Evolutionary conservation across 2,113 vertebrate genomes (phyloP).

Genomic region (Diphyllodes magnificus): DNA sequence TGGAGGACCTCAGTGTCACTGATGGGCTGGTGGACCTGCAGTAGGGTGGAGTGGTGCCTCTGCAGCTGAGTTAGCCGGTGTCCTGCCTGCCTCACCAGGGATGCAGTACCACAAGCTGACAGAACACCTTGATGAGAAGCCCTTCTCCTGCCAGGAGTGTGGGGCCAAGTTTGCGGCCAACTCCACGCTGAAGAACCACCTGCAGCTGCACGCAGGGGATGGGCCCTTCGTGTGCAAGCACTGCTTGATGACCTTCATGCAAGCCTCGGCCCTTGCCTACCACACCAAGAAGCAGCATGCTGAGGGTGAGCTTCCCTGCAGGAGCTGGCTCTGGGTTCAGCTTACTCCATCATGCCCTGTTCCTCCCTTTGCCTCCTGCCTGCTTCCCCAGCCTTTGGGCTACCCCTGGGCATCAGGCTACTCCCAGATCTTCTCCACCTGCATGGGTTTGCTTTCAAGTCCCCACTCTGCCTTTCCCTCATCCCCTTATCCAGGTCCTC

Average conservation of each 20-base stretch:
- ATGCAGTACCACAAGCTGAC: slow-evolving; percentile 89
- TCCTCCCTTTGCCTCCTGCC: neutral
- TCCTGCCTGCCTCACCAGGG: slow-evolving; percentile 59
- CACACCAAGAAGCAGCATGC: slow-evolving; percentile 91
- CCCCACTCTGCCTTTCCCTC: neutral
- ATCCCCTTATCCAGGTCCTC: neutral
- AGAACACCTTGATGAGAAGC: slow-evolving; percentile 86
- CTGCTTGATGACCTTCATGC: slow-evolving; percentile 85
- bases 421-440: neutral
- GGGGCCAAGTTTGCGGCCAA: slow-evolving; percentile 84
- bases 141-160: slow-evolving; percentile 82
- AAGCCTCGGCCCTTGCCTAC: slow-evolving; percentile 85
- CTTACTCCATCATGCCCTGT: neutral
- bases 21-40: neutral
- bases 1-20: fast-evolving
- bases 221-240: slow-evolving; percentile 85
- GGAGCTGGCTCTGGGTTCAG: neutral
- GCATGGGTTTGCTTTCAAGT: neutral
- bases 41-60: neutral
- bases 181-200: slow-evolving; percentile 89
- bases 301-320: slow-evolving; percentile 69
- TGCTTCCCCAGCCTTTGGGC: neutral
- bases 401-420: neutral
- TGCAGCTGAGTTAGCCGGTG: neutral
- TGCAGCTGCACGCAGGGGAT: slow-evolving; percentile 84